phyloP scores from a whole-genome alignment of 2,113 vertebrate species.

The Cyanoderma ruficeps region DNA sequence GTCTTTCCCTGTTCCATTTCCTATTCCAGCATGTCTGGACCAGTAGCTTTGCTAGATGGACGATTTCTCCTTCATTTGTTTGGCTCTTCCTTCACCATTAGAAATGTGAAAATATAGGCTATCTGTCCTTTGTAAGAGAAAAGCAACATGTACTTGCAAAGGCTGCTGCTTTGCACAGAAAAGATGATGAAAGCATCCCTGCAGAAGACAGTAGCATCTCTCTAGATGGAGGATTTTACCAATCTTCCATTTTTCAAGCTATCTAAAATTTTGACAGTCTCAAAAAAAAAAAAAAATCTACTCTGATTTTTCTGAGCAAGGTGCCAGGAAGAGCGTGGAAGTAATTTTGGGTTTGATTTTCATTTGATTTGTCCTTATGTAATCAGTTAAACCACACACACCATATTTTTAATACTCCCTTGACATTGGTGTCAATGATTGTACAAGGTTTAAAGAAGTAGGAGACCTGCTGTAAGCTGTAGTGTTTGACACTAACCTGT shows the following conservation, averaged over 20 bases:
- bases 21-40: not conserved
- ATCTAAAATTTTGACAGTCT: not conserved
- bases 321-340: not conserved
- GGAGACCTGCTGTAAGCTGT: not conserved
- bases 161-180: not conserved
- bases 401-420: not conserved
- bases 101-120: not conserved
- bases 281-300: not conserved
- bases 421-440: not conserved
- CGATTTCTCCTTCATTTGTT: not conserved
- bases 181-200: not conserved
- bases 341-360: not conserved
- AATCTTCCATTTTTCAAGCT: not conserved
- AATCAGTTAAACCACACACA: not conserved
- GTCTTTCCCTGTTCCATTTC: not conserved
- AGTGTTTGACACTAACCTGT: not conserved
- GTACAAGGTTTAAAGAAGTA: not conserved
- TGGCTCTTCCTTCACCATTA: not conserved
- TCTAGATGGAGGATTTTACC: not conserved
- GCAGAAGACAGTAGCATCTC: not conserved
- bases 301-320: not conserved
- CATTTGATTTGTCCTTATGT: not conserved
- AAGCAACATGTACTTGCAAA: not conserved
- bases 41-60: not conserved
- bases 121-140: not conserved